Evolutionary conservation across 2,888 invertebrate species (phyloP).

Genomic region (Hymenopus coronatus): DNA sequence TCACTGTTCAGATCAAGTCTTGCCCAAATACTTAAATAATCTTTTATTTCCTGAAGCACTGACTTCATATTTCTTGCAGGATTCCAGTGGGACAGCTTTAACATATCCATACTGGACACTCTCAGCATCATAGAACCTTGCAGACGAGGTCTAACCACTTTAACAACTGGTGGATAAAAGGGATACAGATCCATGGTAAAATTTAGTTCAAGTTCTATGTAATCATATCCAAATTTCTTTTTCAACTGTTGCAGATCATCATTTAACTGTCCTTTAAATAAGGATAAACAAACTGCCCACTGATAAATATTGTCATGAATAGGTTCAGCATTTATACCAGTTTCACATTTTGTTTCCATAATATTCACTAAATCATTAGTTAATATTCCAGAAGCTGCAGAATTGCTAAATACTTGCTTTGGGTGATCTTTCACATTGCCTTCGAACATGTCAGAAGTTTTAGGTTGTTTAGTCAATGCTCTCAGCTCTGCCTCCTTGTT

Average conservation of each 20-base stretch:
- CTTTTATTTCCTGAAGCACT: constrained; percentile 43
- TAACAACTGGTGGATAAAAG: constrained; percentile 45
- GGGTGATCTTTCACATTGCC: constrained; percentile 34
- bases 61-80: constrained; percentile 44
- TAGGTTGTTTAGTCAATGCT: constrained; percentile 33
- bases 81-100: constrained; percentile 45
- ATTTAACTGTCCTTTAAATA: constrained; percentile 39
- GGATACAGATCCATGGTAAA: constrained; percentile 46
- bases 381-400: constrained; percentile 44
- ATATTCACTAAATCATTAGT: constrained; percentile 45
- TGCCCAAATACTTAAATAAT: constrained; percentile 43
- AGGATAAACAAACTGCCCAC: constrained; percentile 43
- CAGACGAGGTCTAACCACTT: constrained; percentile 43
- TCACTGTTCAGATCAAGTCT: constrained; percentile 41
- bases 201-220: constrained; percentile 44
- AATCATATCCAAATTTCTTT: constrained; percentile 41
- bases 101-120: constrained; percentile 40
- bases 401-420: constrained; percentile 44
- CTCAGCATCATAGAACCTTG: constrained; percentile 39
- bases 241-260: constrained; percentile 40
- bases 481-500: constrained; percentile 34
- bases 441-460: constrained; percentile 34
- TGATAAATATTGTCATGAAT: constrained; percentile 45
- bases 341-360: constrained; percentile 40
- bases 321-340: constrained; percentile 42